Evolutionary conservation across 1,140 invertebrate genomes (phyloP).

Genomic region (Diploscapter pachys): DNA sequence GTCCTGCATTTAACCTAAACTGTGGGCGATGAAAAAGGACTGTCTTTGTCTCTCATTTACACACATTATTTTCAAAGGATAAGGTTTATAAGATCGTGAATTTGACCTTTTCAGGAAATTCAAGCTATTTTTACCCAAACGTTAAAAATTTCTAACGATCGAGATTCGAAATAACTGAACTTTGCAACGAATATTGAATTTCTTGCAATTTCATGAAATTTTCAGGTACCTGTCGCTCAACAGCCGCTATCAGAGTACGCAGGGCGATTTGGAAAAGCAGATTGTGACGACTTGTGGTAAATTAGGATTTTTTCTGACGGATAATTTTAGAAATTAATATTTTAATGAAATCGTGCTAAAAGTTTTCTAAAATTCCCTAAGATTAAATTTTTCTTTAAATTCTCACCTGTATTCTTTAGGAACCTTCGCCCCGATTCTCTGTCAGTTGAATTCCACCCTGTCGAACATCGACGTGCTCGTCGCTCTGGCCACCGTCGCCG

Average conservation of each 20-base stretch:
- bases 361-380: no score
- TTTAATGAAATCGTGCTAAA: no score
- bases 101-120: background rate
- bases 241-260: slow-evolving; percentile 1
- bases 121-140: background rate
- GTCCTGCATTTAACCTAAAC: no score
- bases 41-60: no score
- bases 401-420: background rate
- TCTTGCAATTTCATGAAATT: background rate
- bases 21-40: no score
- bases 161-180: no score
- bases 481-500: slow-evolving; percentile 15
- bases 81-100: no score
- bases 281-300: slow-evolving; percentile 12
- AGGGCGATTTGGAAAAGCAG: slow-evolving; percentile 7
- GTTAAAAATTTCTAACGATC: background rate
- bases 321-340: no score
- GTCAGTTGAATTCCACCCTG: slow-evolving; percentile 14
- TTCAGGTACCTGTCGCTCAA: slow-evolving; percentile 1
- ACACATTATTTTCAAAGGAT: no score
- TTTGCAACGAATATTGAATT: no score
- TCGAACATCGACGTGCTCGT: slow-evolving; percentile 20
- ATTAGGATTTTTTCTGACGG: background rate
- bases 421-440: background rate
- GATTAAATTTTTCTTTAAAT: no score